Conservation (phyloP, 2,888 invertebrate species). For the Melikaiella ostensackeni region DNA sequence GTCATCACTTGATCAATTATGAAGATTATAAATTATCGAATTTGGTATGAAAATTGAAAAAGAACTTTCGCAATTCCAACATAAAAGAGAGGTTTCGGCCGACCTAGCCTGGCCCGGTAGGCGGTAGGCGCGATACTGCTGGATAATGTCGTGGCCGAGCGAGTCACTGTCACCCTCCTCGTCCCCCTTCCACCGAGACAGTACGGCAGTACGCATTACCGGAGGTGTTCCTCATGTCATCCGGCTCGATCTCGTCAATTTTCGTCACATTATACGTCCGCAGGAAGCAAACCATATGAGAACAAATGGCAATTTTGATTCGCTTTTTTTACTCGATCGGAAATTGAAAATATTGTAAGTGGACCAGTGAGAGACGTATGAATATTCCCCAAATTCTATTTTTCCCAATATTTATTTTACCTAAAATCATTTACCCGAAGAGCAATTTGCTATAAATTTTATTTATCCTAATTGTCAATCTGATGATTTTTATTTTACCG, state of each 20-base stretch:
- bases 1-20: background rate
- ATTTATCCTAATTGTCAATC: too few relatives aligned
- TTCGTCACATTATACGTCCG: constrained; percentile 39
- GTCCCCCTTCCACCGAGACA: constrained; percentile 19
- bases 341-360: background rate
- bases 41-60: background rate
- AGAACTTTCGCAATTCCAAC: background rate
- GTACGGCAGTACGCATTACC: constrained; percentile 32
- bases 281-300: constrained; percentile 15
- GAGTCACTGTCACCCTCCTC: constrained; percentile 30
- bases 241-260: constrained; percentile 38
- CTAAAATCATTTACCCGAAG: too few relatives aligned
- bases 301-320: constrained; percentile 21
- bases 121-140: constrained; percentile 38
- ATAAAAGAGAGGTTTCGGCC: constrained; percentile 14
- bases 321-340: background rate
- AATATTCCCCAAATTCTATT: too few relatives aligned
- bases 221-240: constrained; percentile 35
- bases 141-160: constrained; percentile 33
- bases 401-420: too few relatives aligned
- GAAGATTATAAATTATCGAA: background rate
- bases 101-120: constrained; percentile 24
- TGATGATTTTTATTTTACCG: too few relatives aligned
- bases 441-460: too few relatives aligned
- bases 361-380: too few relatives aligned